phyloP scores from a whole-genome alignment of 2,113 vertebrate species.

The Hemicordylus capensis region DNA sequence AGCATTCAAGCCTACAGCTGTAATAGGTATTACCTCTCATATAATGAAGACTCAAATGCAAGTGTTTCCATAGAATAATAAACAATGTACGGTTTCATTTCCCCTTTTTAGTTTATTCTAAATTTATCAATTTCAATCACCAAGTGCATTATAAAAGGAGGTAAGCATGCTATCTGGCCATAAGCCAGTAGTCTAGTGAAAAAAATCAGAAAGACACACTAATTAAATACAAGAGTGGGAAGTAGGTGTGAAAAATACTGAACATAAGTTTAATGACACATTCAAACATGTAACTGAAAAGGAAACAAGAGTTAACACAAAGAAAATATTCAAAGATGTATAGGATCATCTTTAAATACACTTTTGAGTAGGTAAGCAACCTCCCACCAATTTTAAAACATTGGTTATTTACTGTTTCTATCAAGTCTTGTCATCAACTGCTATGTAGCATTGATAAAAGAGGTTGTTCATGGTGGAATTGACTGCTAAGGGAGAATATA shows the following conservation, averaged over 20 bases:
- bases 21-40: not conserved
- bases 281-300: constrained; percentile 13
- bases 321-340: not conserved
- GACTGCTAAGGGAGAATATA: not conserved
- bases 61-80: not conserved
- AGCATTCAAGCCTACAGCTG: not conserved
- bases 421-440: not conserved
- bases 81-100: not conserved
- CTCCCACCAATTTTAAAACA: not conserved
- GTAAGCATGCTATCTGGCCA: constrained; percentile 6
- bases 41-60: not conserved
- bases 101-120: not conserved
- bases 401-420: not conserved
- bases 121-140: not conserved
- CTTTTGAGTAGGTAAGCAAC: not conserved
- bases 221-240: constrained; percentile 13
- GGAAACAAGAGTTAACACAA: constrained; percentile 1
- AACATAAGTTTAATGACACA: constrained; percentile 19
- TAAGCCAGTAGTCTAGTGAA: not conserved
- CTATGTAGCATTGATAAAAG: not conserved
- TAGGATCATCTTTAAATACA: not conserved
- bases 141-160: not conserved
- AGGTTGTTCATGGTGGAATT: not conserved
- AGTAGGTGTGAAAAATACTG: constrained; percentile 22
- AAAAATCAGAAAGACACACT: constrained; percentile 2